Conservation (phyloP, 2,797 vertebrate species). For the Microchirus variegatus region DNA sequence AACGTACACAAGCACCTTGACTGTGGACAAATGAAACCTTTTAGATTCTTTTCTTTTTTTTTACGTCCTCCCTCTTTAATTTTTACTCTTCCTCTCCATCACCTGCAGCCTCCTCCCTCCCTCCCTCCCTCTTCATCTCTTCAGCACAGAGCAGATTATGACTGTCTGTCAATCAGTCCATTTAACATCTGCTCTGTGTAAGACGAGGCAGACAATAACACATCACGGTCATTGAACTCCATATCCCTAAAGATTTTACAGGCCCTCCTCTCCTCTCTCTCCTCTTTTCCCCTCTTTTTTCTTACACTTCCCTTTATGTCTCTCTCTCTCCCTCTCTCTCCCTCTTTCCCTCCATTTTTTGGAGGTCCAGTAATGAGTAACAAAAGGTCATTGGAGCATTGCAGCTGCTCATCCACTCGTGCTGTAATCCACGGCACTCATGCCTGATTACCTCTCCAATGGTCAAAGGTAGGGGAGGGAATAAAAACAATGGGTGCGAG, state of each 20-base stretch:
- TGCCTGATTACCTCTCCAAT: conserved; percentile 83
- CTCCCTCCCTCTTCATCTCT: conserved; percentile 30
- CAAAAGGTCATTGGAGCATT: conserved; percentile 85
- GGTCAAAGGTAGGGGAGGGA: conserved; percentile 81
- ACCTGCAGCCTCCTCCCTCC: conserved; percentile 3
- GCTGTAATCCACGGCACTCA: conserved; percentile 78
- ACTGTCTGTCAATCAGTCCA: conserved; percentile 78
- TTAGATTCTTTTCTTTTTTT: conserved; percentile 3
- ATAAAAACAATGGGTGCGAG: conserved; percentile 79
- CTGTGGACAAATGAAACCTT: too few species aligned
- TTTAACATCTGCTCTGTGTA: conserved; percentile 73
- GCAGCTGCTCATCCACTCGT: conserved; percentile 84
- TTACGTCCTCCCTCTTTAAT: conserved; percentile 23
- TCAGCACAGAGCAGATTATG: conserved; percentile 63
- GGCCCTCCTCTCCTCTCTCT: conserved; percentile 29
- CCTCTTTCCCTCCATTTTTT: conserved; percentile 54
- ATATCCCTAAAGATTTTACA: conserved; percentile 80
- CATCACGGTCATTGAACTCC: conserved; percentile 79
- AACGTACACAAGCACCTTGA: too few species aligned
- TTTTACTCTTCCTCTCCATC: conserved; percentile 8
- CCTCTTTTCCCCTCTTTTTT: conserved; percentile 33
- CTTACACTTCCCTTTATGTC: conserved; percentile 33
- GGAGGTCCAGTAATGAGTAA: conserved; percentile 83
- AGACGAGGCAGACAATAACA: conserved; percentile 73
- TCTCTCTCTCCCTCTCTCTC: conserved; percentile 7